Base-by-base conservation (phyloP, 2,888 invertebrate genomes). In the Lasius platythorax region DNA sequence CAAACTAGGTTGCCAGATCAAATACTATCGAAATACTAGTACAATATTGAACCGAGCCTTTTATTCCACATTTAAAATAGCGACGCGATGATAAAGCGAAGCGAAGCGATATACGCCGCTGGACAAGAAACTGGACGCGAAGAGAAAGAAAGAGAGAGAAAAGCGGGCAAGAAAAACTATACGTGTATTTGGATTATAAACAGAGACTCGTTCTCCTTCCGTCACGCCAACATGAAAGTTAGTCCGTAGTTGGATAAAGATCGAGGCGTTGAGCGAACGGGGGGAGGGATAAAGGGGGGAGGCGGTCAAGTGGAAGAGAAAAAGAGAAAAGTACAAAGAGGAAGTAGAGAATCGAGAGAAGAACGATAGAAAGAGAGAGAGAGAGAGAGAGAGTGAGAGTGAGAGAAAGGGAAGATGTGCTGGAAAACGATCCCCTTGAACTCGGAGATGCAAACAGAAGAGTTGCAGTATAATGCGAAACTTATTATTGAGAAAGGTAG, bases 401-500 rank as follows among this genome's bases (percentile, higher is more conserved):
- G 58, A 40, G 50, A 63, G 61, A 64, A 37, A 43, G 43, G 28
- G 23, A 43, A 9, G 74, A n/a, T 67, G 66, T 58, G 68, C 68
- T 74, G 18, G 53, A 61, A 83, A 83, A 85, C 85, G 84, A 85
- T 85, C 81, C 81, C 87, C 87, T 88, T 79, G 72, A 74, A 81
- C 84, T 86, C 87, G 87, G 87, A 88, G 86, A 89, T 87, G 88
- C 88, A 89, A 89, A 88, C 89, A 89, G 87, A 88, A 89, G 90
- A 87, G 87, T 89, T 87, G 87, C 86, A 85, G 83, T 87, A 84
- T 89, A 89, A 89, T 90, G 88, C 87, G 87, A 89, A 90, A 91
- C 91, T 91, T 90, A 87, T 89, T 90, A 90, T 89, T 90, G 86
- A 85, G 87, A 85, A 87, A 87, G 87, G 89, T 85, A 85, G 87